Evolutionary conservation across 2,113 vertebrate species (phyloP).

Genomic region (Anolis carolinensis): DNA sequence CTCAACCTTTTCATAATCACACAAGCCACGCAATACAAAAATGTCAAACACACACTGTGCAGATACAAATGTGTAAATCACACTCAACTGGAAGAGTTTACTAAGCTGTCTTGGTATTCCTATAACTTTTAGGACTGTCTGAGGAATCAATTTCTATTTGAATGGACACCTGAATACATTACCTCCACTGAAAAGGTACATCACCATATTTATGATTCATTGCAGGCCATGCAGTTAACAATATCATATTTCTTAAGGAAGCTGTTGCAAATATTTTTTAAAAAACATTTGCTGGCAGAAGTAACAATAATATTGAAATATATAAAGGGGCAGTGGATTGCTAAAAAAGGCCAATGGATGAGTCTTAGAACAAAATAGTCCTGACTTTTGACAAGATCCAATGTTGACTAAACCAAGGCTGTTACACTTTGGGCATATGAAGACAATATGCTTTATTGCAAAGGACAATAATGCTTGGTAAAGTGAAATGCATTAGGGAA

Average conservation of each 20-base stretch:
- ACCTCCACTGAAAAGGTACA: background rate
- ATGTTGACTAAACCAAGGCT: no score
- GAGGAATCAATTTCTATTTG: conserved; percentile 4
- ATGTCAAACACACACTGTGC: conserved; percentile 28
- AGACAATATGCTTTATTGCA: no score
- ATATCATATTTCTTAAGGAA: conserved; percentile 29
- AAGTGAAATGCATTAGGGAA: no score
- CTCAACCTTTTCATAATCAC: conserved; percentile 28
- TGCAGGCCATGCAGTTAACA: conserved; percentile 1
- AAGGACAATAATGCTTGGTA: no score
- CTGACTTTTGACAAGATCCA: no score
- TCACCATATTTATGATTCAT: background rate
- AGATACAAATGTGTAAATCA: conserved; percentile 35
- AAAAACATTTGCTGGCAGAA: conserved; percentile 66
- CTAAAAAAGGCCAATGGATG: no score
- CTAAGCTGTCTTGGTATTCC: conserved; percentile 24
- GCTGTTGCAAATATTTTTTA: conserved; percentile 55
- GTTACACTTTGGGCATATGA: no score
- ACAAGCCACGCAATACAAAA: conserved; percentile 17
- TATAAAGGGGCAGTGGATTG: conserved; percentile 33
- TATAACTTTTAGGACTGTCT: conserved; percentile 29
- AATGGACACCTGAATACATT: background rate
- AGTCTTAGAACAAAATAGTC: no score
- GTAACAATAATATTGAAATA: conserved; percentile 67
- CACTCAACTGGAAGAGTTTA: conserved; percentile 32